Conservation (phyloP, 2,797 vertebrate genomes). For the Tiaroga cobitis region DNA sequence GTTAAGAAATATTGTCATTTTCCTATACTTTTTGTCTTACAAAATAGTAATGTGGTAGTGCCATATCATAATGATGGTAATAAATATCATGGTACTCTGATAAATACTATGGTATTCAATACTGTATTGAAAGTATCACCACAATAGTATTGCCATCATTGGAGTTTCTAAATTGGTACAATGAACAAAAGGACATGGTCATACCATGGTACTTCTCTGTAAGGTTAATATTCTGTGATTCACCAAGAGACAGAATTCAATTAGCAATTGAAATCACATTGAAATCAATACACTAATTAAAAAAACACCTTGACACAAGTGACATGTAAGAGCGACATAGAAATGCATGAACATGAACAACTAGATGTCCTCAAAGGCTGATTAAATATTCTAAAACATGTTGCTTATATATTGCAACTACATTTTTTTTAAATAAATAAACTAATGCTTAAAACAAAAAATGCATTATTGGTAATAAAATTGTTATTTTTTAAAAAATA, state of each 20-base stretch:
- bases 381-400: not conserved
- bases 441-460: not conserved
- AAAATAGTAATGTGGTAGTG: not conserved
- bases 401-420: not conserved
- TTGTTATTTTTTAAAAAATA: not conserved
- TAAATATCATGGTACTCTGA: not conserved
- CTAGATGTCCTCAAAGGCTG: not conserved
- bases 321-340: not conserved
- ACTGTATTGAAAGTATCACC: not conserved
- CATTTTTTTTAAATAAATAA: not conserved
- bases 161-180: not conserved
- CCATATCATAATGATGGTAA: no score
- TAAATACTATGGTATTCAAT: not conserved
- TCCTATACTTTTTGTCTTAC: not conserved
- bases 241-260: not conserved
- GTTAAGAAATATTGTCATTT: no score
- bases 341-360: not conserved
- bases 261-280: not conserved
- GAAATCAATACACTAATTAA: constrained; percentile 16
- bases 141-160: not conserved
- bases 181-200: not conserved
- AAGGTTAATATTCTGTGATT: not conserved
- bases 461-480: no score
- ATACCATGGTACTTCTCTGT: not conserved
- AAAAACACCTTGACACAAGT: not conserved